Evolutionary conservation across 2,797 vertebrate species (phyloP), one percentile per base, ranked within the genome.

Genomic region (Siniperca obscura): DNA sequence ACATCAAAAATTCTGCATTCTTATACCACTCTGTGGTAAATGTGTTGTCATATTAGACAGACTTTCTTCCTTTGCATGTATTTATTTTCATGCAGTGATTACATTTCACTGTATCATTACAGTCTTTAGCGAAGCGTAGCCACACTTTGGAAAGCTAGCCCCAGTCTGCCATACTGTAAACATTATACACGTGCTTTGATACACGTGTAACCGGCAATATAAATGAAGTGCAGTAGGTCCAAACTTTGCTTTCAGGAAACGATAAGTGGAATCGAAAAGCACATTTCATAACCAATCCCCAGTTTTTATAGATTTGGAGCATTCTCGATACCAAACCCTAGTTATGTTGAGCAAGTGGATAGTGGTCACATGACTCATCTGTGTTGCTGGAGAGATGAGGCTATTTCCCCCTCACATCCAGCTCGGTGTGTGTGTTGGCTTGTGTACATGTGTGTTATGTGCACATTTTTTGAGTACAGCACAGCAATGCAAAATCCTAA

Each of bases 331-430:
- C 76, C 80, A 80, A 90, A 87, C 89, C 89, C 83, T 77, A 52
- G 74, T 79, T 79, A 16, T 77, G 70, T 48, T 53, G 75, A 85
- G 70, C 44, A 77, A 66, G 56, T 84, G 61, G 79, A 80, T 82
- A 86, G 91, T 86, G 86, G 91, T 93, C 87, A 88, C 81, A 79
- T 85, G 85, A 92, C 85, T 85, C 67, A 66, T 83, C 73, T 62
- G 85, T 75, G 79, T 74, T 73, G 81, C 81, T 65, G 74, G 30
- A 65, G 53, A 76, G 80, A 57, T 53, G 80, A 85, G 52, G 74
- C 71, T 65, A 73, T 64, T 65, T 42, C n/a, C 40, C 57, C 60
- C 76, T 74, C 71, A 36, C 87, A 76, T 76, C 85, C 82, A 78
- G 71, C 75, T 70, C 25, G 40, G 65, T 30, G 30, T 77, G 74